Conservation (phyloP, 2,888 invertebrate species). For the Tipula vernalis region DNA sequence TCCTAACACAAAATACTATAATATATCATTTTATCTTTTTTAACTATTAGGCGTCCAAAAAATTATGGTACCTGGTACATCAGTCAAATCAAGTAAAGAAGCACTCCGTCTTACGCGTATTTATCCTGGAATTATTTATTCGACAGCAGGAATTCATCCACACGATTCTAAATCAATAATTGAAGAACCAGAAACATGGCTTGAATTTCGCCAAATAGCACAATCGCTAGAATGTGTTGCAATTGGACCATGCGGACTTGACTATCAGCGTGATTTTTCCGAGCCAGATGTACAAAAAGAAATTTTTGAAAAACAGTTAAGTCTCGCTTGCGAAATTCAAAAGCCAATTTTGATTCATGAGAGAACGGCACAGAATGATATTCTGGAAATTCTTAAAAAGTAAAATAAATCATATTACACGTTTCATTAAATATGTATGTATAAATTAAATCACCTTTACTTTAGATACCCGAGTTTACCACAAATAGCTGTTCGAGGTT, state of each 20-base stretch:
- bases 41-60: conserved; percentile 66
- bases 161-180: conserved; percentile 83
- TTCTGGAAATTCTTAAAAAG: conserved; percentile 52
- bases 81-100: conserved; percentile 80
- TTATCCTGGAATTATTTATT: conserved; percentile 81
- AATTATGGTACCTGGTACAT: conserved; percentile 87
- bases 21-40: too few relatives aligned
- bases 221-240: conserved; percentile 83
- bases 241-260: conserved; percentile 87
- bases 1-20: too few relatives aligned
- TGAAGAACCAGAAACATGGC: conserved; percentile 58
- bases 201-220: conserved; percentile 61
- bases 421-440: neutral
- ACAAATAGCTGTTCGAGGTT: conserved; percentile 81
- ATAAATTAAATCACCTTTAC: neutral
- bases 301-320: conserved; percentile 76
- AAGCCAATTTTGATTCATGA: conserved; percentile 88
- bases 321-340: conserved; percentile 71
- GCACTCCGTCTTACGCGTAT: conserved; percentile 77
- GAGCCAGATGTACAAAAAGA: conserved; percentile 74
- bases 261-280: conserved; percentile 89
- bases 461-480: conserved; percentile 43
- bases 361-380: conserved; percentile 78
- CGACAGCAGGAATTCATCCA: conserved; percentile 85
- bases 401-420: conserved; percentile 36